A percentile compares a stretch with the other conserved stretches of the same genome.
Conservation (phyloP, 2,113 vertebrate species). For the Lycaon pictus region DNA sequence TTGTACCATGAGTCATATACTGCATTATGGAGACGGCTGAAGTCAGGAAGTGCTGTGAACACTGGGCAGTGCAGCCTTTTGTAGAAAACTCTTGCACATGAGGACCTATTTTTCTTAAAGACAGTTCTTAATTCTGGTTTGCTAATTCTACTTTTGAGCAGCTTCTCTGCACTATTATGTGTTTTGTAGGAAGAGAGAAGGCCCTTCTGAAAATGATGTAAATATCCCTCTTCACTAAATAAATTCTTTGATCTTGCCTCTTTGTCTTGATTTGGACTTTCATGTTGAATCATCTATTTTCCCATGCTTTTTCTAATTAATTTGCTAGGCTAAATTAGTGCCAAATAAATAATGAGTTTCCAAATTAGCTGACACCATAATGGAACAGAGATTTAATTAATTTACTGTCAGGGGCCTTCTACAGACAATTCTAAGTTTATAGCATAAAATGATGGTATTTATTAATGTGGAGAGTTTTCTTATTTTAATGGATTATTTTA, state of each 20-base stretch:
- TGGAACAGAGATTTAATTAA: slow-evolving; percentile 85
- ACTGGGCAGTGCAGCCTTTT: not conserved
- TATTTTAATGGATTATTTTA: slow-evolving; percentile 76
- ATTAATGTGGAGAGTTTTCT: slow-evolving; percentile 78
- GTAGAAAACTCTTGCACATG: not conserved
- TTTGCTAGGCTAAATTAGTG: slow-evolving; percentile 87
- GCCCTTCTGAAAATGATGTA: slow-evolving; percentile 15
- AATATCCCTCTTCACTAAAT: slow-evolving; percentile 59
- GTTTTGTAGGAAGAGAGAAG: not conserved
- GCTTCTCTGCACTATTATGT: not conserved
- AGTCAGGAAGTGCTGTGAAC: not conserved
- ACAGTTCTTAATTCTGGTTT: not conserved
- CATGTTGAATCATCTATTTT: slow-evolving; percentile 82
- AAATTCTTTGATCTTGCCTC: slow-evolving; percentile 75
- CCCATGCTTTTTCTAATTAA: slow-evolving; percentile 85
- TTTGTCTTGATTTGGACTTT: slow-evolving; percentile 85
- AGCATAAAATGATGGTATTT: slow-evolving; percentile 73
- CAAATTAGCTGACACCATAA: slow-evolving; percentile 86
- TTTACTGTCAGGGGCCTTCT: slow-evolving; percentile 67
- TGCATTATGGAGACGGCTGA: not conserved
- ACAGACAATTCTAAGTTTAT: slow-evolving; percentile 68
- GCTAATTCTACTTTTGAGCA: not conserved
- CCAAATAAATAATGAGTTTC: slow-evolving; percentile 88
- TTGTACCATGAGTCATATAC: not conserved
- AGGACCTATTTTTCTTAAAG: not conserved